These are phyloP conservation scores for Prorops nasuta DNA, from an alignment of 1,140 invertebrate genomes.

Conservation along the genomic window DNA sequence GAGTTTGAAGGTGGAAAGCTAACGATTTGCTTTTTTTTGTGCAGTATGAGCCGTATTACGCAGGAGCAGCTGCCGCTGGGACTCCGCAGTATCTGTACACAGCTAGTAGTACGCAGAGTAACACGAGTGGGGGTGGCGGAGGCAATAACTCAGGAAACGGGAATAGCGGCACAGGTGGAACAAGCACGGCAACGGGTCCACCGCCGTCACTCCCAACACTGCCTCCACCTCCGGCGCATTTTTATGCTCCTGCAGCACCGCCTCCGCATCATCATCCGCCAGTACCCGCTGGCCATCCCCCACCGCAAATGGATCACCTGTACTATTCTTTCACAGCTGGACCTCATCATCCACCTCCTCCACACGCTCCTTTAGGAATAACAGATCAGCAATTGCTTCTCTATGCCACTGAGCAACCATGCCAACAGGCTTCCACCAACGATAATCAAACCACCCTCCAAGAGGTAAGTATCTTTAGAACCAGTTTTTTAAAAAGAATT, in stretches of 20 bases:
- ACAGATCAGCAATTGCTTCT: constrained; percentile 48
- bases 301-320: constrained; percentile 44
- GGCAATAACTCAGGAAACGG: constrained; percentile 31
- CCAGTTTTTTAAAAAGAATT: neutral
- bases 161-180: constrained; percentile 36
- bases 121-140: constrained; percentile 30
- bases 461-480: constrained; percentile 41
- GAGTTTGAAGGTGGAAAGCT: no score
- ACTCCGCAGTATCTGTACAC: constrained; percentile 42
- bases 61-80: constrained; percentile 44
- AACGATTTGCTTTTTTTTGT: no score
- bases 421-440: constrained; percentile 35
- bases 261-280: constrained; percentile 42
- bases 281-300: constrained; percentile 28
- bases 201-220: constrained; percentile 28
- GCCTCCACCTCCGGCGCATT: constrained; percentile 37
- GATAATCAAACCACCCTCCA: constrained; percentile 39
- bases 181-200: constrained; percentile 38
- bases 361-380: constrained; percentile 43
- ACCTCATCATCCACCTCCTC: constrained; percentile 33
- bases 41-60: constrained; percentile 53
- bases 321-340: constrained; percentile 45
- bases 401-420: constrained; percentile 41
- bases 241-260: constrained; percentile 40
- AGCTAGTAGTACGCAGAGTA: constrained; percentile 37